Evolutionary conservation across 92 coral and sea anemone species (phyloP), one percentile per base, ranked within the genome.

Genomic region (Phymanthus crucifer): DNA sequence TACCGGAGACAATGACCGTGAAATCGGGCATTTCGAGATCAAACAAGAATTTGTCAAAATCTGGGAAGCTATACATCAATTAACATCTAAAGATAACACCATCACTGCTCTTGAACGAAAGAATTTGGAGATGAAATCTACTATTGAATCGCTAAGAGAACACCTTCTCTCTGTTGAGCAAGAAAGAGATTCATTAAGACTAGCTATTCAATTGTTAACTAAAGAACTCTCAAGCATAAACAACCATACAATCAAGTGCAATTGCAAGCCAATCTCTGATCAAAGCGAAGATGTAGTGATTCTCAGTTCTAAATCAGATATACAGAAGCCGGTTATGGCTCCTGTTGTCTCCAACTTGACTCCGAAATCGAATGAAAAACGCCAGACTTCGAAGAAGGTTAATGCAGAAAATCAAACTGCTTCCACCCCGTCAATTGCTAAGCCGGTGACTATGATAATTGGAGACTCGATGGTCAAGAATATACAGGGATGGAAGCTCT

Each of bases 101-200:
- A 8, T 31, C 27, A 67, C 72, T 67, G 13, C 29, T 24, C n/a
- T 67, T 8, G 19, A 67, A 29, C 38, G 31, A 27, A 40, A 67
- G 32, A 67, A 67, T 34, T 29, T 7, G 10, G 31, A 24, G 35
- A 17, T 75, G 40, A 40, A 21, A 6, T 33, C 61, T 34, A 47
- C 40, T 19, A 75, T 47, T 48, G 26, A 67, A 3, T 75, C 79
- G 5, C 26, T 75, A 47, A 75, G 32, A 40, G 37, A 36, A 26
- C 35, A 75, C 17, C 47, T 46, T 26, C 26, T 38, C 1, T 24
- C 29, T 24, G 5, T 75, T 47, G 79, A 75, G 50, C 68, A 75
- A 75, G 79, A 75, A 17, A 54, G 79, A 17, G 66, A 75, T 47
- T 45, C 79, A n/a, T 37, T 75, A 19, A 75, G 66, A 75, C 31